Base-by-base conservation (phyloP, 2,888 invertebrate species). In the Macrophya annulata region DNA sequence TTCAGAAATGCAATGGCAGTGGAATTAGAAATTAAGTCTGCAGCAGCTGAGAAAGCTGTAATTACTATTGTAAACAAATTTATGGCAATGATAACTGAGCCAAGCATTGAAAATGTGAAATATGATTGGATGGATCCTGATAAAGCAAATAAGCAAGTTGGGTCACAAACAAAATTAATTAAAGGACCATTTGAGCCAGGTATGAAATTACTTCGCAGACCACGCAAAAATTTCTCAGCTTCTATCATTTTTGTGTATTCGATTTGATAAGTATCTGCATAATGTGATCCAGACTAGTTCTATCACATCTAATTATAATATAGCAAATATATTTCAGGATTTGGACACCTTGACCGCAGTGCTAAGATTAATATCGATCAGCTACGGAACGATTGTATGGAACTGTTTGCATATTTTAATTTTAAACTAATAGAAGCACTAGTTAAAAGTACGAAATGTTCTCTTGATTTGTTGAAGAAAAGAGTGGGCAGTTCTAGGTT, bases 341-440 rank as follows among this genome's bases (percentile, higher is more conserved):
- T 96, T 88, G 93, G 94, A 89, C 96, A 96, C 89, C 95, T 96
- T 79, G 96, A 96, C 87, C 95, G 95, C 89, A 94, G 95, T 9
- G 94, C 94, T 43, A 93, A 93, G 59, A 94, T 95, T 88, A 96
- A 96, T 86, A 90, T 96, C 43, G 90, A 91, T 83, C 95, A 94
- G 62, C 94, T 96, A 4, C 95, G 96, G 74, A 96, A 95, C 82
- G 97, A 97, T 91, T 97, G 97, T 89, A 96, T 97, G 91, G 97
- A 98, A 91, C 94, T 98, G 79, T 98, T 97, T 91, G 96, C 96
- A 0, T 96, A 96, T 91, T 98, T 97, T 90, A 97, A 97, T 88
- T 96, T 96, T 83, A 97, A 96, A 93, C 95, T 97, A 87, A 94
- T 97, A 51, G 96, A 97, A 86, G 94, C 97, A 4, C 94, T 98